phyloP scores from a whole-genome alignment of 1,140 invertebrate species.

The Cotesia chilonis region DNA sequence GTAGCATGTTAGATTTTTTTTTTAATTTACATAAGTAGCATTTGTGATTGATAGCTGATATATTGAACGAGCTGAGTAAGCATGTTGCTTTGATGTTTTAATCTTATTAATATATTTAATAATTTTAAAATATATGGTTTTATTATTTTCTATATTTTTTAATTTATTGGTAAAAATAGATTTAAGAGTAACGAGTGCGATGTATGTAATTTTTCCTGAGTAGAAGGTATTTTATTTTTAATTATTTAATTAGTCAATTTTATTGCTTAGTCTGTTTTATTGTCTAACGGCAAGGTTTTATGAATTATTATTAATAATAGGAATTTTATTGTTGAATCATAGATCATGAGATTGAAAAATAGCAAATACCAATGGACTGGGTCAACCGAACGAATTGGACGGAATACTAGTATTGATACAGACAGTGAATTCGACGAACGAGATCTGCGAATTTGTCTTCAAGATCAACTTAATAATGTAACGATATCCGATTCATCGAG shows the following conservation, averaged over 20 bases:
- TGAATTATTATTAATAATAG: background rate
- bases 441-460: slow-evolving; percentile 60
- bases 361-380: slow-evolving; percentile 66
- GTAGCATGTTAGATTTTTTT: slow-evolving; percentile 2
- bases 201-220: slow-evolving; percentile 20
- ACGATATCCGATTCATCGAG: slow-evolving; percentile 28
- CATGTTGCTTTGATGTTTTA: slow-evolving; percentile 11
- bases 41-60: slow-evolving; percentile 16
- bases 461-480: slow-evolving; percentile 50
- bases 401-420: slow-evolving; percentile 64
- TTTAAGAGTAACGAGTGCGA: slow-evolving; percentile 28
- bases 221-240: background rate
- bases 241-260: background rate
- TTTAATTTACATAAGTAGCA: slow-evolving; percentile 2
- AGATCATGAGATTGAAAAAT: slow-evolving; percentile 74
- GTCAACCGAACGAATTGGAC: slow-evolving; percentile 48
- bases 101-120: no score
- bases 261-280: background rate
- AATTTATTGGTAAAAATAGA: slow-evolving; percentile 1
- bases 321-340: background rate
- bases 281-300: background rate
- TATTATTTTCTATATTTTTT: background rate
- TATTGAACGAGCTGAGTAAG: slow-evolving; percentile 4
- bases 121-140: background rate
- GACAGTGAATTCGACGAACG: slow-evolving; percentile 67